These are phyloP conservation scores for Stigmatopora argus DNA, from an alignment of 2,113 vertebrate species.

Conservation along the genomic window DNA sequence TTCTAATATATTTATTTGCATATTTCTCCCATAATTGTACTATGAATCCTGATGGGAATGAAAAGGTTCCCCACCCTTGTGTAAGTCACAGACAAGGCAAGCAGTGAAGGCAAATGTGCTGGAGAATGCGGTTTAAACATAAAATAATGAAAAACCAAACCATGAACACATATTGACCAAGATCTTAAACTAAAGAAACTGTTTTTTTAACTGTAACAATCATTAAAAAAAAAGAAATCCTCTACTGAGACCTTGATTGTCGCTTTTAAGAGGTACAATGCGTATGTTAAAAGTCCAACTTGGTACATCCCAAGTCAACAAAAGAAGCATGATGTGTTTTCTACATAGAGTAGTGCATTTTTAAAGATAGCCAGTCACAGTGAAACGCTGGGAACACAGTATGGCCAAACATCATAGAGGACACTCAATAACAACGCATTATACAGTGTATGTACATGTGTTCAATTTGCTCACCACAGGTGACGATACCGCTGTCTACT, in stretches of 20 bases:
- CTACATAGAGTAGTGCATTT: slow-evolving; percentile 55
- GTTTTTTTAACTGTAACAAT: slow-evolving; percentile 38
- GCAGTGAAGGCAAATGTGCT: slow-evolving; percentile 55
- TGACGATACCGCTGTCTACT: not conserved
- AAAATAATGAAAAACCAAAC: slow-evolving; percentile 40
- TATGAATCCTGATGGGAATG: not conserved
- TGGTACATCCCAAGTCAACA: slow-evolving; percentile 38
- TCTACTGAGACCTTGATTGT: slow-evolving; percentile 64
- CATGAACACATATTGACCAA: slow-evolving; percentile 39
- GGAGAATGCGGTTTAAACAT: slow-evolving; percentile 42
- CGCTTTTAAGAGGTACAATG: slow-evolving; percentile 62
- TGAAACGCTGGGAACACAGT: slow-evolving; percentile 53
- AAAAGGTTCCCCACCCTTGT: not conserved
- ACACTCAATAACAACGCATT: slow-evolving; percentile 48
- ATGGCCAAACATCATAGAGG: slow-evolving; percentile 57
- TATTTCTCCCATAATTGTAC: not conserved
- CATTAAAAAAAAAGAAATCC: slow-evolving; percentile 26
- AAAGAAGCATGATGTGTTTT: slow-evolving; percentile 26
- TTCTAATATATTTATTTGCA: not conserved
- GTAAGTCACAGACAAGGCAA: slow-evolving; percentile 59
- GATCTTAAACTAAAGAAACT: slow-evolving; percentile 44
- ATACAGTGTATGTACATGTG: slow-evolving; percentile 71
- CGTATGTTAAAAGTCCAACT: slow-evolving; percentile 51
- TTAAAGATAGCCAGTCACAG: slow-evolving; percentile 49
- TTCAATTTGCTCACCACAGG: slow-evolving; percentile 44